Evolutionary conservation across 2,888 invertebrate species (phyloP).

Genomic region (Lycia hirtaria): DNA sequence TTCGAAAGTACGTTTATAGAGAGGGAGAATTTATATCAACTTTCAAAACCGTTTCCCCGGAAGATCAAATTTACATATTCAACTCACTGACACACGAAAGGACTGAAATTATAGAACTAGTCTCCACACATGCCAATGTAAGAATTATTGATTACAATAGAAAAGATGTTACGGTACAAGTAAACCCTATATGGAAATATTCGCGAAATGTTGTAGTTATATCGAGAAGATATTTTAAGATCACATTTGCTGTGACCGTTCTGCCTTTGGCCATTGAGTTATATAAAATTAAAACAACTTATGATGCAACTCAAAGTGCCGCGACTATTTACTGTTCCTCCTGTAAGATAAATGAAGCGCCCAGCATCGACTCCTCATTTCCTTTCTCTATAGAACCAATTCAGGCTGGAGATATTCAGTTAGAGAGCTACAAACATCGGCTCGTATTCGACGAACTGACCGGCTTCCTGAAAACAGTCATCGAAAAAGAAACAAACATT

Average conservation of each 20-base stretch:
- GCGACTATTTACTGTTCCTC: slow-evolving; percentile 65
- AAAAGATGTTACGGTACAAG: slow-evolving; percentile 77
- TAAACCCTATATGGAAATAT: slow-evolving; percentile 74
- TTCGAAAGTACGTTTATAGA: slow-evolving; percentile 71
- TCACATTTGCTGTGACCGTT: slow-evolving; percentile 90
- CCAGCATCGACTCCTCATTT: slow-evolving; percentile 45
- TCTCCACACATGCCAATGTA: slow-evolving; percentile 89
- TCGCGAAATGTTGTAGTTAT: slow-evolving; percentile 61
- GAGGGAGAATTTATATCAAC: slow-evolving; percentile 72
- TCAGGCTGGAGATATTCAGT: slow-evolving; percentile 91
- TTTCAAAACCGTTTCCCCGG: slow-evolving; percentile 80
- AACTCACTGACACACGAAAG: slow-evolving; percentile 93
- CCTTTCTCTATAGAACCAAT: slow-evolving; percentile 86
- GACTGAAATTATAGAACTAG: slow-evolving; percentile 91
- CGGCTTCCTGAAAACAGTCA: slow-evolving; percentile 92
- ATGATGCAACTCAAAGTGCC: slow-evolving; percentile 64
- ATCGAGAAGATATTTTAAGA: slow-evolving; percentile 82
- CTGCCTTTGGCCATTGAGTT: slow-evolving; percentile 91
- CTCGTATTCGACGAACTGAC: slow-evolving; percentile 92
- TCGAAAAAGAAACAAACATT: slow-evolving; percentile 80
- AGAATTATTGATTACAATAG: slow-evolving; percentile 89
- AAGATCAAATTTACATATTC: slow-evolving; percentile 90
- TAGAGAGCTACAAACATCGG: slow-evolving; percentile 92
- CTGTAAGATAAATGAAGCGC: slow-evolving; percentile 60
- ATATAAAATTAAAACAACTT: slow-evolving; percentile 82